Evolutionary conservation across 2,888 invertebrate species (phyloP).

Genomic region (Brassicogethes aeneus): DNA sequence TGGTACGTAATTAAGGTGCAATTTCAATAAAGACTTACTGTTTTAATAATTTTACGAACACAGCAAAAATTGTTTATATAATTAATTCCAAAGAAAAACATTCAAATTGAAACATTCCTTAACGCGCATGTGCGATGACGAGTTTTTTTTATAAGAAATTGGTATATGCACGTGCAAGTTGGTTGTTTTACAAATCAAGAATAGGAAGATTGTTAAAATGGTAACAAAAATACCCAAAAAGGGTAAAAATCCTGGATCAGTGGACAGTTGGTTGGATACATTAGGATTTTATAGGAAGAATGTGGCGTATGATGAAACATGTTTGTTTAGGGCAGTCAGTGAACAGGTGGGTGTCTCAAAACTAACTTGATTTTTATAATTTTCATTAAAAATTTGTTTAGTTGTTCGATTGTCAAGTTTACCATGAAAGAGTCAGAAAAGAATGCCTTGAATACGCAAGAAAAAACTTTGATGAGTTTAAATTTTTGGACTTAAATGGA

Average conservation of each 20-base stretch:
- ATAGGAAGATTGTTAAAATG: too few relatives aligned
- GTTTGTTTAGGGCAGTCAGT: slow-evolving; percentile 79
- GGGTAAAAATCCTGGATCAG: slow-evolving; percentile 34
- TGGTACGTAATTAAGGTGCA: too few relatives aligned
- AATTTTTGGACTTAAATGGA: slow-evolving; percentile 35
- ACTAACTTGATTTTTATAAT: slow-evolving; percentile 2
- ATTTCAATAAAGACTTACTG: too few relatives aligned
- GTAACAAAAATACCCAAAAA: slow-evolving; percentile 25
- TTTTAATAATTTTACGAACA: too few relatives aligned
- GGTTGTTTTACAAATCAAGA: too few relatives aligned
- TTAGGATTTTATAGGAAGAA: slow-evolving; percentile 80
- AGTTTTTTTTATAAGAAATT: too few relatives aligned
- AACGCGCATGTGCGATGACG: too few relatives aligned
- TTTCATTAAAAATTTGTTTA: slow-evolving; percentile 24
- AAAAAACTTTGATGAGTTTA: slow-evolving; percentile 50
- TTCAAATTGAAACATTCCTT: too few relatives aligned
- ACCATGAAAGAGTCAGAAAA: slow-evolving; percentile 64
- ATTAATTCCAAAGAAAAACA: too few relatives aligned
- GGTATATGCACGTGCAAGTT: too few relatives aligned
- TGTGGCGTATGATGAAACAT: slow-evolving; percentile 80
- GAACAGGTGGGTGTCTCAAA: slow-evolving; percentile 56
- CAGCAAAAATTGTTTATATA: too few relatives aligned
- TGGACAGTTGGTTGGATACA: slow-evolving; percentile 71
- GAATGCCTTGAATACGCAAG: slow-evolving; percentile 68
- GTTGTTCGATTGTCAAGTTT: slow-evolving; percentile 56